These are phyloP conservation scores for Camptogramma bilineatum DNA, from an alignment of 2,888 invertebrate genomes.

Conservation along the genomic window DNA sequence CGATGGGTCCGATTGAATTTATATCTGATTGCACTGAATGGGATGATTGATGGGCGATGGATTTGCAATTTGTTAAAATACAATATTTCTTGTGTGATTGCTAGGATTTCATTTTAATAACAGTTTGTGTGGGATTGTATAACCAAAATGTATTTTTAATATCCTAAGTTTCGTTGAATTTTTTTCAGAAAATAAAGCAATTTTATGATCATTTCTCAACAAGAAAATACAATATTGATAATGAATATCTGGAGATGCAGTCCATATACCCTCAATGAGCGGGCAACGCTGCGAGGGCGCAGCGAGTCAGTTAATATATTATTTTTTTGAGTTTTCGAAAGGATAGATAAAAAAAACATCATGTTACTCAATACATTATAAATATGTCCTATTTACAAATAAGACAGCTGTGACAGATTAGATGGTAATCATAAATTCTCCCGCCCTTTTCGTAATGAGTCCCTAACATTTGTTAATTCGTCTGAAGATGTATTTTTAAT, in stretches of 20 bases:
- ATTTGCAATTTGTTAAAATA: slow-evolving; percentile 13
- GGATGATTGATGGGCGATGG: slow-evolving; percentile 12
- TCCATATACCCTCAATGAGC: no score
- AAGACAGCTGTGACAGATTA: slow-evolving; percentile 40
- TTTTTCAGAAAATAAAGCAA: no score
- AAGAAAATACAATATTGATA: no score
- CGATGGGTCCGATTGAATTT: slow-evolving; percentile 19
- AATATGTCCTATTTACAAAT: slow-evolving; percentile 23
- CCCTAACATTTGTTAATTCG: slow-evolving; percentile 75
- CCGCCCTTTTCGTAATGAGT: slow-evolving; percentile 62
- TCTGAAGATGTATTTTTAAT: slow-evolving; percentile 74
- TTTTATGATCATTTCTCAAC: no score
- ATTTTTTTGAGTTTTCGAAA: not conserved
- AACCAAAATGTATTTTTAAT: not conserved
- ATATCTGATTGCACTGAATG: slow-evolving; percentile 9
- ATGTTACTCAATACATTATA: not conserved
- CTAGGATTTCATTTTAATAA: not conserved
- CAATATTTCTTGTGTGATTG: slow-evolving; percentile 7
- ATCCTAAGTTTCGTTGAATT: no score
- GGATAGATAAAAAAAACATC: not conserved
- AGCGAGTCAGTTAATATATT: no score
- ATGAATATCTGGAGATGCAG: no score
- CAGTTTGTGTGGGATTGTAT: not conserved
- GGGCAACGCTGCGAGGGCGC: no score
- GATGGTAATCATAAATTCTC: slow-evolving; percentile 35